Evolutionary conservation across 2,888 invertebrate genomes (phyloP), one percentile per base, ranked within the genome.

Genomic region (Pristionchus fissidentatus): DNA sequence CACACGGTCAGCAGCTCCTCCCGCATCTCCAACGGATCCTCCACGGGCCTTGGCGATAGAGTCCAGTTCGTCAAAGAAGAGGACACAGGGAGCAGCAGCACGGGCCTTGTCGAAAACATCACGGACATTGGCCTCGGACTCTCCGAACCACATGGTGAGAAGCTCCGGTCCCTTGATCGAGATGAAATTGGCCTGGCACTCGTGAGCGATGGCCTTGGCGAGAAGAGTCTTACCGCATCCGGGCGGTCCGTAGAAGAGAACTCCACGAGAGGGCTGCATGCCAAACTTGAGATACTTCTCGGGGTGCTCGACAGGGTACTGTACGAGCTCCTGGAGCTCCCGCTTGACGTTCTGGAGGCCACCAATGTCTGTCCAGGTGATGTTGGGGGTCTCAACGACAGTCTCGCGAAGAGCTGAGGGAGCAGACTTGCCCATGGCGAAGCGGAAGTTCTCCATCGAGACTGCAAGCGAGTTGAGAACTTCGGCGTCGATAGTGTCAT

Each of bases 131-230:
- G 99, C 99, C 94, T 99, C 99, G 32, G 98, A 98, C 93, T 99
- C 99, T 93, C 99, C 99, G 93, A 99, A 99, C 99, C 99, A 99
- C 99, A 99, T 99, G 79, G 99, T 99, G 84, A 99, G 95, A 88
- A 99, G 94, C 93, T 99, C 99, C 26, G 95, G 95, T 55, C 90
- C 89, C 93, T 99, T 99, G 89, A 99, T 97, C 0, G 97, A 98
- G 93, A 99, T 99, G 94, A 99, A 99, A 93, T 99, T 99, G 41
- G 99, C 99, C 93, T 99, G 99, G 92, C 99, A 99, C 93, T 99
- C 99, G 93, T 99, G 99, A 85, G 99, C 99, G 92, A 99, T 99
- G 1, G 99, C 99, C 88, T 94, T 94, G 62, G 94, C 94, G 85
- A 94, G 89, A 83, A 94, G 90, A 41, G 98, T 98, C 94, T 97